Percentiles rank a stretch among this genome's conserved stretches.
phyloP scores from a whole-genome alignment of 2,113 vertebrate genomes.

The Ascaphus truei region DNA sequence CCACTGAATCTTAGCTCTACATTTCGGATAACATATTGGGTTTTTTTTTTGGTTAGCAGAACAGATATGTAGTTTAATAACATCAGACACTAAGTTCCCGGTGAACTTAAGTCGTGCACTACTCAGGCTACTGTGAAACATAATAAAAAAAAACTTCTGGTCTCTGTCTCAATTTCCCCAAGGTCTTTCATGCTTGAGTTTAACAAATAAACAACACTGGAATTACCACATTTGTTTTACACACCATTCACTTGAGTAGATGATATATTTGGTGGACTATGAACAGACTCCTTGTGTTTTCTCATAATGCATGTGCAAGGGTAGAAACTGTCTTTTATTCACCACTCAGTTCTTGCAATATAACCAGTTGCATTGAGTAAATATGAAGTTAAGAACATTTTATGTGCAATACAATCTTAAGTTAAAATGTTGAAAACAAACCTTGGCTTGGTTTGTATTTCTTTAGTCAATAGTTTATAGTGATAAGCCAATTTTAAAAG shows the following conservation, averaged over 20 bases:
- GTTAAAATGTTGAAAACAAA: conserved; percentile 58
- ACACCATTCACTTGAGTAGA: conserved; percentile 56
- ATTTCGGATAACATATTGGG: conserved; percentile 35
- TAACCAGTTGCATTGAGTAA: conserved; percentile 69
- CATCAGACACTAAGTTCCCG: conserved; percentile 67
- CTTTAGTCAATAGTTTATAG: conserved; percentile 32
- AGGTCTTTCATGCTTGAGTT: conserved; percentile 53
- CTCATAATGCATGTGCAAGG: conserved; percentile 72
- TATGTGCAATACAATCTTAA: conserved; percentile 71
- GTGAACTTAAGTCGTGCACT: conserved; percentile 67
- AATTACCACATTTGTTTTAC: conserved; percentile 66
- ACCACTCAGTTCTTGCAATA: conserved; percentile 61
- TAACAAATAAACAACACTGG: conserved; percentile 49
- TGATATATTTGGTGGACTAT: conserved; percentile 55
- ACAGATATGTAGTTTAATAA: conserved; percentile 58
- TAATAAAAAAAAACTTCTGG: conserved; percentile 50
- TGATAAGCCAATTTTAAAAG: conserved; percentile 57
- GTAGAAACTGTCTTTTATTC: conserved; percentile 58
- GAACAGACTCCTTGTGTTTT: conserved; percentile 59
- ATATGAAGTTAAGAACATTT: conserved; percentile 65
- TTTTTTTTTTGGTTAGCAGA: conserved; percentile 38
- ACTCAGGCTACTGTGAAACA: conserved; percentile 76
- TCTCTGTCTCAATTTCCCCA: conserved; percentile 68
- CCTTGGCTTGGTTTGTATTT: conserved; percentile 60
- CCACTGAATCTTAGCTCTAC: conserved; percentile 66